A percentile compares a stretch with the other conserved stretches of the same genome.
Evolutionary conservation across 2,888 invertebrate species (phyloP).

Genomic region (Biston betularia): DNA sequence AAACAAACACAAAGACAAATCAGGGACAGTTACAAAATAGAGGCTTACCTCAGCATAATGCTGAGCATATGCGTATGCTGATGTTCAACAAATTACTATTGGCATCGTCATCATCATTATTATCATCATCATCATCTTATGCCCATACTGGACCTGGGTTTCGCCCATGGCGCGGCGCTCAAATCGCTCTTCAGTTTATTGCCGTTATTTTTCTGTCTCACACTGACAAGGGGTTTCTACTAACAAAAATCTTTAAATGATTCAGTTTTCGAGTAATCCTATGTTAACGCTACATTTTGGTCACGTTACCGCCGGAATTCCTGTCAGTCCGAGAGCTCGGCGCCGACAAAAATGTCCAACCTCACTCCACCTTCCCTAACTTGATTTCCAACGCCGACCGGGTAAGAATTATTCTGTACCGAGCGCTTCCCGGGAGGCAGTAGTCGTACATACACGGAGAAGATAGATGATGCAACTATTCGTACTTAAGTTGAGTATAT

Average conservation of each 20-base stretch:
- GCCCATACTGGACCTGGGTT: no score
- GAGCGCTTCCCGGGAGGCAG: constrained; percentile 3
- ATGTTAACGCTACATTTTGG: constrained; percentile 13
- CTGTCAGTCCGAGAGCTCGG: constrained; percentile 15
- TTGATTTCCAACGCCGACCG: constrained; percentile 28
- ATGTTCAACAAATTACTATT: no score
- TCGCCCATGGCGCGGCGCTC: no score
- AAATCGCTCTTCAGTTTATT: no score
- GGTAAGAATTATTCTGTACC: constrained; percentile 21
- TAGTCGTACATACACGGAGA: not conserved
- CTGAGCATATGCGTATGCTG: no score
- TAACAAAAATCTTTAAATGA: not conserved
- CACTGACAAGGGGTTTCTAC: no score
- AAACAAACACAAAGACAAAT: no score
- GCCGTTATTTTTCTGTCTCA: no score
- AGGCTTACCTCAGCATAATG: no score
- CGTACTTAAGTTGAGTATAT: not conserved
- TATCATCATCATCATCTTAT: no score
- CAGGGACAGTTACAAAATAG: no score
- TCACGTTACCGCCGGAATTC: constrained; percentile 22
- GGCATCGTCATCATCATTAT: no score
- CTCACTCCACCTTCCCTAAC: constrained; percentile 30
- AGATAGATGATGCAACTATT: not conserved
- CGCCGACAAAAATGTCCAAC: constrained; percentile 25
- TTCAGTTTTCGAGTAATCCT: not conserved